These are phyloP conservation scores for Xenopus laevis DNA, from an alignment of 2,113 vertebrate species.

Conservation along the genomic window DNA sequence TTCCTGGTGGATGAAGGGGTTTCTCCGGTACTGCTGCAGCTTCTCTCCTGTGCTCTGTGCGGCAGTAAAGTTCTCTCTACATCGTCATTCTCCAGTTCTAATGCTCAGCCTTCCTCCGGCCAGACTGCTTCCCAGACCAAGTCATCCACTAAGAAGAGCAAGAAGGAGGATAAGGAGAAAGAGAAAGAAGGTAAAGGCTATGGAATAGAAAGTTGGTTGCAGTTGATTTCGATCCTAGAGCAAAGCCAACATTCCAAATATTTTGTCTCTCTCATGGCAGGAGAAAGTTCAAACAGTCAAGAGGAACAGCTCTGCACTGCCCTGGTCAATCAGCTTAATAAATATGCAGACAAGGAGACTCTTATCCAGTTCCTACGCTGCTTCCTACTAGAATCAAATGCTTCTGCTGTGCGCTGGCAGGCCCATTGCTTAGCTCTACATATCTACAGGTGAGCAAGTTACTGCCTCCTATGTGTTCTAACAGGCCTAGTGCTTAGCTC, in stretches of 20 bases:
- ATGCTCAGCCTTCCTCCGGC: slow-evolving; percentile 57
- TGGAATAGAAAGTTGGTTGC: not conserved
- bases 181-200: slow-evolving; percentile 83
- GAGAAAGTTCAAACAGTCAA: slow-evolving; percentile 83
- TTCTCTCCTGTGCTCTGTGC: slow-evolving; percentile 92
- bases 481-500: too few relatives aligned
- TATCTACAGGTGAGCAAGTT: slow-evolving; percentile 80
- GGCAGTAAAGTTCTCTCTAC: slow-evolving; percentile 92
- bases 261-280: slow-evolving; percentile 55
- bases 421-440: slow-evolving; percentile 92
- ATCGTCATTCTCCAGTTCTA: slow-evolving; percentile 61
- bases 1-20: slow-evolving; percentile 96
- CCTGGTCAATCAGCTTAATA: slow-evolving; percentile 94
- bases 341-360: slow-evolving; percentile 96
- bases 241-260: not conserved
- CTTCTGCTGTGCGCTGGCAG: slow-evolving; percentile 94
- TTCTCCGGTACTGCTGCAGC: slow-evolving; percentile 88
- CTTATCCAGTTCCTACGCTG: slow-evolving; percentile 95
- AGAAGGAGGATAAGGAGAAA: slow-evolving; percentile 96
- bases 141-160: slow-evolving; percentile 93
- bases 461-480: too few relatives aligned
- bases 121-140: slow-evolving; percentile 84
- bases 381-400: slow-evolving; percentile 95
- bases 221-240: not conserved
- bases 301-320: slow-evolving; percentile 95